These are phyloP conservation scores for Phycodurus eques DNA, from an alignment of 2,113 vertebrate genomes.

Conservation along the genomic window DNA sequence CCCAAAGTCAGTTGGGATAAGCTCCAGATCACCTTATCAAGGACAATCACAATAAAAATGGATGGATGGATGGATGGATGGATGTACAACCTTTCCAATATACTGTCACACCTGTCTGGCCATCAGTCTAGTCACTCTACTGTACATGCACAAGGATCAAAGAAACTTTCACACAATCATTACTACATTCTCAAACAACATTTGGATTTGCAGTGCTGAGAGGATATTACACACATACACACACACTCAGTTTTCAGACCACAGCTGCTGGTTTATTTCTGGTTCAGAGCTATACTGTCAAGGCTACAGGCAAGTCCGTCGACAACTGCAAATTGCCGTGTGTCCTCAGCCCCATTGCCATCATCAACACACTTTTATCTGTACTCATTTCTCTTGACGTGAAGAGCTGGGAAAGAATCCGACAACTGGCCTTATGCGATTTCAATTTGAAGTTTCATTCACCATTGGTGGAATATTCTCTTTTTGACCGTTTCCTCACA, in stretches of 20 bases:
- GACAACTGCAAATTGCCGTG: constrained; percentile 57
- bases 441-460: background rate
- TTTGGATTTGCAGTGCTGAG: constrained; percentile 45
- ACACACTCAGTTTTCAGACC: constrained; percentile 25
- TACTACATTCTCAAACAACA: constrained; percentile 20
- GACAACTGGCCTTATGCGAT: constrained; percentile 2
- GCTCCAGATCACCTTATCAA: too few species aligned
- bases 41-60: too few species aligned
- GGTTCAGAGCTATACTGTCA: constrained; percentile 44
- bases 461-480: background rate
- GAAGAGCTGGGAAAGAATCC: constrained; percentile 2
- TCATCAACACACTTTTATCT: constrained; percentile 22
- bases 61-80: too few species aligned
- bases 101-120: background rate
- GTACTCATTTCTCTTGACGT: constrained; percentile 6
- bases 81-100: too few species aligned
- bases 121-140: constrained; percentile 10
- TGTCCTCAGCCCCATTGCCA: constrained; percentile 38
- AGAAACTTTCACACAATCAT: constrained; percentile 24
- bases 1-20: too few species aligned
- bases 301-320: constrained; percentile 35
- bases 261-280: constrained; percentile 67
- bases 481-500: background rate
- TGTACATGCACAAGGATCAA: constrained; percentile 15
- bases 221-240: constrained; percentile 15